phyloP scores from a whole-genome alignment of 2,888 invertebrate species.

The Sminthurinus aureus region DNA sequence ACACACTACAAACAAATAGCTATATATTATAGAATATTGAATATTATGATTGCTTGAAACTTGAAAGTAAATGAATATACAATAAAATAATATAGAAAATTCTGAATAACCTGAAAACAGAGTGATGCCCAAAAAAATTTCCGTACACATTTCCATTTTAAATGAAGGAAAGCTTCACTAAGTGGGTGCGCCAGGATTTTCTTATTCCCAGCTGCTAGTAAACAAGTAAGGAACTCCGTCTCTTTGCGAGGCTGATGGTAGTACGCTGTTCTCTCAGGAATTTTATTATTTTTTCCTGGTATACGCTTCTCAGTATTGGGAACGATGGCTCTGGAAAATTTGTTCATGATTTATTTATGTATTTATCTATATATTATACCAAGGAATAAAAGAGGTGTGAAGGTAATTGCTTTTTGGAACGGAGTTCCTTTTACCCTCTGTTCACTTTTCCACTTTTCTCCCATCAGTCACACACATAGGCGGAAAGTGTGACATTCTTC shows the following conservation, averaged over 20 bases:
- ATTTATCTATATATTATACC: no score
- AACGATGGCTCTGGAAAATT: slow-evolving; percentile 46
- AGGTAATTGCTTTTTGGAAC: no score
- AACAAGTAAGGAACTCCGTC: slow-evolving; percentile 84
- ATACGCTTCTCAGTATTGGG: slow-evolving; percentile 48
- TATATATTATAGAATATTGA: not conserved
- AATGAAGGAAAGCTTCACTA: slow-evolving; percentile 84
- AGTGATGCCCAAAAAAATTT: slow-evolving; percentile 72
- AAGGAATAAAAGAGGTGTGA: no score
- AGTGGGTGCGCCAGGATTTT: slow-evolving; percentile 85
- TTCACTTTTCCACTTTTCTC: no score
- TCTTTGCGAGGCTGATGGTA: slow-evolving; percentile 65
- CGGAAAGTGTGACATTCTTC: no score
- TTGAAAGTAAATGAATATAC: no score
- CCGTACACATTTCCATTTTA: slow-evolving; percentile 90
- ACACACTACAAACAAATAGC: no score
- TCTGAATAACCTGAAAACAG: slow-evolving; percentile 47
- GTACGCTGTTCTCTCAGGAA: slow-evolving; percentile 33
- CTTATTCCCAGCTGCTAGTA: slow-evolving; percentile 88
- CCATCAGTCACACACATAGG: no score
- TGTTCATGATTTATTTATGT: not conserved
- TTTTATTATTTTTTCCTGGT: slow-evolving; percentile 34
- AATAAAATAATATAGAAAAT: no score
- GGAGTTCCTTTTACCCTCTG: no score
- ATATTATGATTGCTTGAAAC: no score